phyloP scores from a whole-genome alignment of 2,888 invertebrate genomes.

The Hyposoter dolosus region DNA sequence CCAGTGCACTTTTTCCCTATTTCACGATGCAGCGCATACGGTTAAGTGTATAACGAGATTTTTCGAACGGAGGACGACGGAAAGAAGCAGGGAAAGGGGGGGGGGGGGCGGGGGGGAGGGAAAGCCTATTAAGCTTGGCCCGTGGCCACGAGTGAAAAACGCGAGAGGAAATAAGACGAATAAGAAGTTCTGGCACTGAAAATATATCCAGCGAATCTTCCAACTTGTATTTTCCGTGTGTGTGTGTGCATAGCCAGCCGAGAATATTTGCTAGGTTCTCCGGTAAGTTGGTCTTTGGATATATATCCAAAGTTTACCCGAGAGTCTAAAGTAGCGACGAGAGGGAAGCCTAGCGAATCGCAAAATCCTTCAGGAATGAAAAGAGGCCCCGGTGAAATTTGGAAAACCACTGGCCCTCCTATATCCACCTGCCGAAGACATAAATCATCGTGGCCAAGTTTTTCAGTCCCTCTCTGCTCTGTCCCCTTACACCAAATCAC shows the following conservation, averaged over 20 bases:
- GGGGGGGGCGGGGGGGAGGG: not conserved
- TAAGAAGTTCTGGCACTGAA: conserved; percentile 41
- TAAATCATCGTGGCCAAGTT: conserved; percentile 60
- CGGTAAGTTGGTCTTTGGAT: conserved; percentile 10
- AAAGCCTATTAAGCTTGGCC: conserved; percentile 79
- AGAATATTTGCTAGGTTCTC: conserved; percentile 14
- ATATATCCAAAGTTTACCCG: conserved; percentile 37
- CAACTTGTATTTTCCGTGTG: conserved; percentile 25
- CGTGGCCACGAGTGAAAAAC: conserved; percentile 60
- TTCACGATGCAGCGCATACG: conserved; percentile 25
- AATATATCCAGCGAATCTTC: conserved; percentile 17
- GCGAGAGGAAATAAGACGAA: conserved; percentile 45
- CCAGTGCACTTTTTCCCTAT: conserved; percentile 35
- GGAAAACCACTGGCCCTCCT: conserved; percentile 70
- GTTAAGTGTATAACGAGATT: conserved; percentile 68
- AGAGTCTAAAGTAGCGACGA: not conserved
- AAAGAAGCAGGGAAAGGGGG: conserved; percentile 36
- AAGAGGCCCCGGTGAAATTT: conserved; percentile 69
- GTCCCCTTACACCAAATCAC: conserved; percentile 43
- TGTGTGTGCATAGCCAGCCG: not conserved
- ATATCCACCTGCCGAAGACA: conserved; percentile 78
- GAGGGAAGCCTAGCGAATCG: conserved; percentile 76
- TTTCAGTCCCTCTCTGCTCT: conserved; percentile 36
- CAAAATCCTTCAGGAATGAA: conserved; percentile 74
- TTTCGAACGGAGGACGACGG: conserved; percentile 71